Evolutionary conservation across 1,140 invertebrate genomes (phyloP).

Genomic region (Drosophila trapezifrons): DNA sequence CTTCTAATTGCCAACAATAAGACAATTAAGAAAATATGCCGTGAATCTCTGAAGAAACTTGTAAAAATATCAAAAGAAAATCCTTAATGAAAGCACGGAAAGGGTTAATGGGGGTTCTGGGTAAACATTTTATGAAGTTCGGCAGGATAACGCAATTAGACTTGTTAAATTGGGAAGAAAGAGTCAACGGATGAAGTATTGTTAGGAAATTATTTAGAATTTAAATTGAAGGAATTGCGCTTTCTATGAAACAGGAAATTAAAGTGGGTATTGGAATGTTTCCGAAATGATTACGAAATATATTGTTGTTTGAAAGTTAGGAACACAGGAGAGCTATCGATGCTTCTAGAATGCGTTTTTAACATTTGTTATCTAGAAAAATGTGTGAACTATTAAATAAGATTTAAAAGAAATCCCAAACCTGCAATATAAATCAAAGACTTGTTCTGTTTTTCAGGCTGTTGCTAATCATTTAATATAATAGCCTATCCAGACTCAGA

Average conservation of each 20-base stretch:
- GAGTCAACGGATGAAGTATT: too few species aligned
- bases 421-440: too few species aligned
- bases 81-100: background rate
- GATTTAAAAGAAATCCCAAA: too few species aligned
- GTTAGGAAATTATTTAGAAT: background rate
- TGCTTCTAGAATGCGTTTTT: too few species aligned
- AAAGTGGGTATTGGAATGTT: too few species aligned
- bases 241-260: too few species aligned
- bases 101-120: conserved; percentile 29
- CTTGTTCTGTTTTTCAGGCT: background rate
- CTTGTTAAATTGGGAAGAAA: background rate
- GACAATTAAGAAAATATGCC: conserved; percentile 71
- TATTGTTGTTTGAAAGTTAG: too few species aligned
- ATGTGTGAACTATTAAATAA: too few species aligned
- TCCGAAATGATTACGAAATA: too few species aligned
- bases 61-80: conserved; percentile 22
- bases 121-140: conserved; percentile 21
- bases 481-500: background rate
- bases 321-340: too few species aligned
- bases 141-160: conserved; percentile 1
- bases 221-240: background rate
- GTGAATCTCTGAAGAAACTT: conserved; percentile 23
- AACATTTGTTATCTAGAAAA: too few species aligned
- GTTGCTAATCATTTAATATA: background rate
- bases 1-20: conserved; percentile 68